A percentile compares a stretch with the other conserved stretches of the same genome.
phyloP scores from a whole-genome alignment of 1,140 invertebrate genomes.

The Drosophila tristis region DNA sequence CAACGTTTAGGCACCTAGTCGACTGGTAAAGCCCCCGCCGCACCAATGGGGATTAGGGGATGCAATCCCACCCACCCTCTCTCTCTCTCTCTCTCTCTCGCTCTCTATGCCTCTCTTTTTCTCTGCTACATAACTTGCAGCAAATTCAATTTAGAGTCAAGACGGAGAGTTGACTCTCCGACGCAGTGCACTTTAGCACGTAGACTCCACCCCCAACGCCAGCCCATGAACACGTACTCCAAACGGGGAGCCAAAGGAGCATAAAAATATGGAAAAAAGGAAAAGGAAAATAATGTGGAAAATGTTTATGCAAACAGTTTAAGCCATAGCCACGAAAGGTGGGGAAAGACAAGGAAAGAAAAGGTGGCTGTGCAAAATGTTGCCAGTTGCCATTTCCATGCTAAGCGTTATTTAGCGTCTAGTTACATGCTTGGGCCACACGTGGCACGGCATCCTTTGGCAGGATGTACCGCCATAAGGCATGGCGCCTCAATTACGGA shows the following conservation, averaged over 20 bases:
- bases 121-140: conserved; percentile 34
- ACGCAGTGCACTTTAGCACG: conserved; percentile 70
- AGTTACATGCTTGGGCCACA: conserved; percentile 46
- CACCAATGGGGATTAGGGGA: no score
- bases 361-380: conserved; percentile 21
- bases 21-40: background rate
- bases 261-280: conserved; percentile 7
- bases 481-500: conserved; percentile 42
- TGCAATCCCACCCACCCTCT: no score
- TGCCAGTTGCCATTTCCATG: conserved; percentile 59
- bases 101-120: no score
- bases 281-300: conserved; percentile 6
- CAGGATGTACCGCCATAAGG: background rate
- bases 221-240: conserved; percentile 24
- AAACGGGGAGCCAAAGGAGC: background rate
- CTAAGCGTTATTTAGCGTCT: conserved; percentile 74
- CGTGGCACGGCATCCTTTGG: no score
- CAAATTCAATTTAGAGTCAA: conserved; percentile 68
- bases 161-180: conserved; percentile 39
- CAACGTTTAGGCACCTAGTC: conserved; percentile 29
- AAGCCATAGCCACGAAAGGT: conserved; percentile 15
- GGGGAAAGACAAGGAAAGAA: background rate
- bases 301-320: conserved; percentile 77
- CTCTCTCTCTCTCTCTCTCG: background rate
- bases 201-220: conserved; percentile 13